Evolutionary conservation across 2,888 invertebrate genomes (phyloP).

Genomic region (Mechanitis messenoides): DNA sequence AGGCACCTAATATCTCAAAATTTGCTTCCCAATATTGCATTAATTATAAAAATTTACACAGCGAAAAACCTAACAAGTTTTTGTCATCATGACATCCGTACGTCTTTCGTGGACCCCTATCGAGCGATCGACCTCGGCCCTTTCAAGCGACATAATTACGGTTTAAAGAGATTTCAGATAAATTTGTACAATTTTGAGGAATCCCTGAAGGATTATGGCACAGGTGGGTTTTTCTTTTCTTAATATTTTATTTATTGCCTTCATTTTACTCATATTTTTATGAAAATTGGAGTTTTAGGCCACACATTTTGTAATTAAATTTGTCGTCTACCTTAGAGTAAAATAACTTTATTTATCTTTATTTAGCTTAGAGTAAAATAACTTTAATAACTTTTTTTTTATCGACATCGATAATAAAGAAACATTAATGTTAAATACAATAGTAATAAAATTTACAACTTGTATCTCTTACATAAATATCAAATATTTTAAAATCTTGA

Average conservation of each 20-base stretch:
- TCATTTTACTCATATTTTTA: neutral
- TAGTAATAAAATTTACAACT: too few relatives aligned
- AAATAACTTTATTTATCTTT: too few relatives aligned
- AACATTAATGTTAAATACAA: too few relatives aligned
- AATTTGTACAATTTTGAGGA: conserved; percentile 29
- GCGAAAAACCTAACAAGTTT: conserved; percentile 17
- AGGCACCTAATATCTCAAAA: conserved; percentile 12
- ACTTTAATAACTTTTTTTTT: too few relatives aligned
- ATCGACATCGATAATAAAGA: too few relatives aligned
- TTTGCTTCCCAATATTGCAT: conserved; percentile 24
- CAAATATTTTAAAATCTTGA: too few relatives aligned
- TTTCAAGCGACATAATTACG: conserved; percentile 51
- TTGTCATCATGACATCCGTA: conserved; percentile 39
- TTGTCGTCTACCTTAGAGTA: too few relatives aligned
- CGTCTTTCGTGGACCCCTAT: conserved; percentile 59
- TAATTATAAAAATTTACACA: conserved; percentile 14
- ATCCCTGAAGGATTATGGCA: conserved; percentile 29
- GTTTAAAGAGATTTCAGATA: conserved; percentile 36
- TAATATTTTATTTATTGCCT: conserved; percentile 18
- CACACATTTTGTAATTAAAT: too few relatives aligned
- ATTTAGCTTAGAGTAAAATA: too few relatives aligned
- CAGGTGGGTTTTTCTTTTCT: conserved; percentile 26
- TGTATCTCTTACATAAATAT: too few relatives aligned
- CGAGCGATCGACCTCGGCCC: conserved; percentile 35
- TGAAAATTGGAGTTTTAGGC: neutral